Conservation (phyloP, 2,888 invertebrate species). For the Lasioglossum leucozonium region DNA sequence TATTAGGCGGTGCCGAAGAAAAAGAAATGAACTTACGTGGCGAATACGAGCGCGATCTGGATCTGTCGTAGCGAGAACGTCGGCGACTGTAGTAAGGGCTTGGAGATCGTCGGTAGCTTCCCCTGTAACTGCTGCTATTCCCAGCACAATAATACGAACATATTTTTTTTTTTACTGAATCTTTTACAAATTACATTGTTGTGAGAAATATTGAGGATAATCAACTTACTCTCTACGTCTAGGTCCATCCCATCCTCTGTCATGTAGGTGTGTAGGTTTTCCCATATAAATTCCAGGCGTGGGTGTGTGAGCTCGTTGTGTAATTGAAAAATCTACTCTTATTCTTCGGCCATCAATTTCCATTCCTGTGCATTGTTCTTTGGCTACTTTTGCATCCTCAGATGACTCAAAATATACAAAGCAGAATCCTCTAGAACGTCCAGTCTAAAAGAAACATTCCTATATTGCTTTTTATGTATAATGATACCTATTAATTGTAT, state of each 20-base stretch:
- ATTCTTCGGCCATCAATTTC: conserved; percentile 97
- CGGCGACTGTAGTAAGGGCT: conserved; percentile 90
- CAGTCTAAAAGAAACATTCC: conserved; percentile 88
- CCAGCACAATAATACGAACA: conserved; percentile 3
- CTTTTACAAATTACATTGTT: background rate
- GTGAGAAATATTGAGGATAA: background rate
- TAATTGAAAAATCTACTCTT: conserved; percentile 97
- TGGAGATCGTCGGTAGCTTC: conserved; percentile 88
- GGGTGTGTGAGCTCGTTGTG: conserved; percentile 97
- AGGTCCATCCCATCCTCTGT: conserved; percentile 77
- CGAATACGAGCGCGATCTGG: conserved; percentile 91
- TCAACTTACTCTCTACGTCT: conserved; percentile 87
- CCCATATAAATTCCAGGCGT: conserved; percentile 99
- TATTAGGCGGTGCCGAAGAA: conserved; percentile 66
- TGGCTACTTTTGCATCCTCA: conserved; percentile 96
- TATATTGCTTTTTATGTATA: conserved; percentile 1
- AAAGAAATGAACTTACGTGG: conserved; percentile 89
- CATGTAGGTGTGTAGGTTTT: conserved; percentile 88
- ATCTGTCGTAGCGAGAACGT: conserved; percentile 89
- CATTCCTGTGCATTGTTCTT: conserved; percentile 97
- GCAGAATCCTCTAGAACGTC: conserved; percentile 97
- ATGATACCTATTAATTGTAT: background rate
- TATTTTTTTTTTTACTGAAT: conserved; percentile 13
- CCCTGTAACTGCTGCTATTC: conserved; percentile 85
- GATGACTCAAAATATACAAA: conserved; percentile 96